These are phyloP conservation scores for Rhagoletis zephyria DNA, from an alignment of 1,140 invertebrate species.

Conservation along the genomic window DNA sequence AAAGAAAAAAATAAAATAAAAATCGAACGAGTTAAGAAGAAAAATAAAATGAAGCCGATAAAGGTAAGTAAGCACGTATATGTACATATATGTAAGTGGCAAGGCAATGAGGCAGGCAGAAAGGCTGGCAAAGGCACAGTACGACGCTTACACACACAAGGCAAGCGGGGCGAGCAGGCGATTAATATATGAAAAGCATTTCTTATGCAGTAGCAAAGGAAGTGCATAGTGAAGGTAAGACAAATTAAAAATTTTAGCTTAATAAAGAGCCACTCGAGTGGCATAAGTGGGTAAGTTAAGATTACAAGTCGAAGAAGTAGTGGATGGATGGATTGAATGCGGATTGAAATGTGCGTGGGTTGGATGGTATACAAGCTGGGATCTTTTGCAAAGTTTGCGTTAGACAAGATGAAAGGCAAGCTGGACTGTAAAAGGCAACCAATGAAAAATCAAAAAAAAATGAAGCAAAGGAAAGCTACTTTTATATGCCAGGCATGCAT, in stretches of 20 bases:
- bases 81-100: no score
- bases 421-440: background rate
- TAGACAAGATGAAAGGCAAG: background rate
- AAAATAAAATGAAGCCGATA: background rate
- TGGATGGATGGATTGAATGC: background rate
- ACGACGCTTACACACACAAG: background rate
- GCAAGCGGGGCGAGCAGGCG: no score
- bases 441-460: background rate
- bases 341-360: background rate
- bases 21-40: background rate
- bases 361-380: no score
- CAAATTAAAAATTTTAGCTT: slow-evolving; percentile 51
- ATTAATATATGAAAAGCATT: background rate
- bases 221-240: slow-evolving; percentile 37
- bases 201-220: background rate
- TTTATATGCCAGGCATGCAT: slow-evolving; percentile 24
- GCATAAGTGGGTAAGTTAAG: slow-evolving; percentile 27
- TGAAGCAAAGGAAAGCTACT: slow-evolving; percentile 8
- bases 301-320: slow-evolving; percentile 6
- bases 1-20: background rate
- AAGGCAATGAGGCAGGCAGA: background rate
- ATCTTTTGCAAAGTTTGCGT: background rate
- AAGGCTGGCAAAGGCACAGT: background rate
- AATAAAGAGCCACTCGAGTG: slow-evolving; percentile 39
- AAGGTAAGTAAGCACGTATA: background rate